Evolutionary conservation across 37 sponge, comb jelly and placozoan genomes (phyloP), one percentile per base, ranked within the genome.

Genomic region (Halisarca cf. caerulea): DNA sequence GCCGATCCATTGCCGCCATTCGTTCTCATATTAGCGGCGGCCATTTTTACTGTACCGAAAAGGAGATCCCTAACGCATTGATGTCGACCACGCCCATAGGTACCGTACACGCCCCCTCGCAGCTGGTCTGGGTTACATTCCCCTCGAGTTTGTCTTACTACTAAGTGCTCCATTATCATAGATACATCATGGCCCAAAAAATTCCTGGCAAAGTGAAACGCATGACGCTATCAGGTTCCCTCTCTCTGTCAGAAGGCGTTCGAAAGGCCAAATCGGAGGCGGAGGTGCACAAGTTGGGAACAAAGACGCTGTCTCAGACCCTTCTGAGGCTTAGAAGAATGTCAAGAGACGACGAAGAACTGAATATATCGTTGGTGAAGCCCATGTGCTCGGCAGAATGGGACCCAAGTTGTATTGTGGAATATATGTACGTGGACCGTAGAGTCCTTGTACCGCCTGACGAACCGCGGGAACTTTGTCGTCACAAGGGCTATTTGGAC

Each of bases 361-460:
- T 74, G 7, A 23, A 0, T 39, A 80, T 86, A 25, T 75, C 66
- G n/a, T 20, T 72, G 58, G 78, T 34, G 27, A 77, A 44, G 40
- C 77, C 88, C 35, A 8, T 60, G 25, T 60, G 23, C 3, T 51
- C 80, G 21, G 23, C 27, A 20, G 88, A 93, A 21, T 93, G 93
- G 93, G 93, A 93, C 59, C 90, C 93, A 1, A 87, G 82, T 28
- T 93, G 93, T 54, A 80, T 93, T 9, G 54, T 93, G 32, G 93
- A 93, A 45, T 90, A 89, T 66, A 82, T 93, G n/a, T 93, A 93
- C 66, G 33, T 73, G 6, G 93, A 93, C 79, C 58, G 66, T 41
- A 66, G 66, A 0, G 9, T 62, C 11, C 20, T 78, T 28, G 25
- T 54, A 79, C 80, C 51, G 3, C 66, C 66, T 4, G 82, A 34